A percentile compares a stretch with the other conserved stretches of the same genome.
phyloP scores from a whole-genome alignment of 92 coral and sea anemone genomes.

The Scolanthus callimorphus region DNA sequence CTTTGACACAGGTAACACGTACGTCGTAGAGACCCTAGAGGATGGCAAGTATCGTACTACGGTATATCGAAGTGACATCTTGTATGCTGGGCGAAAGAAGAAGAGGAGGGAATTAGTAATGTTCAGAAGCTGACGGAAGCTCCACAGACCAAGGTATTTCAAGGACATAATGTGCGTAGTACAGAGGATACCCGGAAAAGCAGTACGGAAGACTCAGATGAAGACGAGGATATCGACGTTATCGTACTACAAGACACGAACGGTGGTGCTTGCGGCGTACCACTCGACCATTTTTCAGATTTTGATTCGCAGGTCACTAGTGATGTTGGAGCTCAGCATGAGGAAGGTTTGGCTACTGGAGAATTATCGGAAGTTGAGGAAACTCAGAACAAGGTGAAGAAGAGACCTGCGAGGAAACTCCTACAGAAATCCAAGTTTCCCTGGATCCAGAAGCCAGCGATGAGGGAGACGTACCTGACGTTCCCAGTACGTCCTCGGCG shows the following conservation, averaged over 20 bases:
- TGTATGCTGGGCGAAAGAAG: slow-evolving; percentile 22
- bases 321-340: too few relatives aligned
- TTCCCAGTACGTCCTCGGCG: too few relatives aligned
- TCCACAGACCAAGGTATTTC: background rate
- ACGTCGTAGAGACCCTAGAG: slow-evolving; percentile 35
- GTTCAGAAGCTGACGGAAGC: background rate
- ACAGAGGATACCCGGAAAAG: too few relatives aligned
- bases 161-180: background rate
- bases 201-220: too few relatives aligned
- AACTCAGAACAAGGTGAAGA: too few relatives aligned
- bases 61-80: slow-evolving; percentile 24
- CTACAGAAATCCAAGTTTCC: too few relatives aligned
- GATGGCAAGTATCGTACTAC: slow-evolving; percentile 26
- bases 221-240: background rate
- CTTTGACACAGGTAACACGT: slow-evolving; percentile 43
- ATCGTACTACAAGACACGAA: background rate
- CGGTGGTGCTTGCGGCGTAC: background rate
- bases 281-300: background rate
- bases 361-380: too few relatives aligned
- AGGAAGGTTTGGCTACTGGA: too few relatives aligned
- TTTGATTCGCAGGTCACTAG: background rate
- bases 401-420: too few relatives aligned
- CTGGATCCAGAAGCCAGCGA: too few relatives aligned
- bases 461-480: too few relatives aligned
- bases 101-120: background rate